Evolutionary conservation across 2,797 vertebrate genomes (phyloP).

Genomic region (Perodicticus potto): DNA sequence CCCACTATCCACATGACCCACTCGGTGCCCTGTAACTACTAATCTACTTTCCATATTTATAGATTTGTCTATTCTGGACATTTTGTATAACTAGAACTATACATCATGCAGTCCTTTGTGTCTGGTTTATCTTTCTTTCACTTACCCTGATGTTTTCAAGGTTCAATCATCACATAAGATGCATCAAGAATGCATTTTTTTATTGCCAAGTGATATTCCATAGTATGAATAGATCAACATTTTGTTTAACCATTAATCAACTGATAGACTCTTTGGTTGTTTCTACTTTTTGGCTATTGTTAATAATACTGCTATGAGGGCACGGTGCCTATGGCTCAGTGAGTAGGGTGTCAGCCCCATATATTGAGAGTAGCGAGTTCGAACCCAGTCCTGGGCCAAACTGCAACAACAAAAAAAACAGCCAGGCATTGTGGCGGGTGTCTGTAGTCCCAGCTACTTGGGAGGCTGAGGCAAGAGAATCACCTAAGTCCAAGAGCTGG

Average conservation of each 20-base stretch:
- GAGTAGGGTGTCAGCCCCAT: too few species aligned
- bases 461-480: too few species aligned
- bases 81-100: slow-evolving; percentile 14
- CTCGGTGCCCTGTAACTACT: not conserved
- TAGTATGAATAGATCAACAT: not conserved
- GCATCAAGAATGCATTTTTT: slow-evolving; percentile 12
- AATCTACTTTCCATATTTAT: slow-evolving; percentile 9
- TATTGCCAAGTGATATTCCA: slow-evolving; percentile 14
- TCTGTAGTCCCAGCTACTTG: too few species aligned
- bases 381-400: too few species aligned
- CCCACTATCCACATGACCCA: too few species aligned
- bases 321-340: too few species aligned
- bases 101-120: not conserved
- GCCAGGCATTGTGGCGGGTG: too few species aligned
- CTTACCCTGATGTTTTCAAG: slow-evolving; percentile 5
- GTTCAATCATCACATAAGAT: not conserved
- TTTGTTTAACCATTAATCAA: slow-evolving; percentile 31
- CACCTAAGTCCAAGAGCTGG: too few species aligned
- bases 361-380: too few species aligned
- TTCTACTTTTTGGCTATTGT: slow-evolving; percentile 40
- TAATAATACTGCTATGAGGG: slow-evolving; percentile 12
- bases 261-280: not conserved
- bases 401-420: too few species aligned
- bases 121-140: slow-evolving; percentile 51
- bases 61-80: not conserved